Evolutionary conservation across 2,888 invertebrate genomes (phyloP), one percentile per base, ranked within the genome.

Genomic region (Eristalis arbustorum): DNA sequence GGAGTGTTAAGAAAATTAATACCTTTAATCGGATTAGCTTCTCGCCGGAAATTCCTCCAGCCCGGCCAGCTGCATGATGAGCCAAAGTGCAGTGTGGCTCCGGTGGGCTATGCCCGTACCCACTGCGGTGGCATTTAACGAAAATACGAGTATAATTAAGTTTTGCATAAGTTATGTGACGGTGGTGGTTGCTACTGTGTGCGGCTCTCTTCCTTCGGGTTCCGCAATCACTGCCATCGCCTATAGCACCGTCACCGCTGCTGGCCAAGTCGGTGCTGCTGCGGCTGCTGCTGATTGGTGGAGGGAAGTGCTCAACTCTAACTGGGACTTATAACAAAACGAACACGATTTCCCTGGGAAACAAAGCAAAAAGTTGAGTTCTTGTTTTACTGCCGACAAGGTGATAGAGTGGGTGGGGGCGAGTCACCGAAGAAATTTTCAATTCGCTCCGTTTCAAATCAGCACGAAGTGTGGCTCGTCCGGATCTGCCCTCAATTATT

Each of bases 11-110:
- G 81, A 74, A 77, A 85, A 77, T 85, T 63, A 85, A 85, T 81
- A 85, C 73, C 81, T 74, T 72, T 81, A 81, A 85, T 85, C 85
- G 69, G 81, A 85, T 85, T 77, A 85, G 81, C 67, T 81, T 28
- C 64, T 73, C 64, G 49, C 68, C 68, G 77, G 40, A 81, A 77
- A 76, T 76, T 72, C 81, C 76, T 31, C 2, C 37, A 62, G 4
- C 34, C 56, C 57, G 67, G 59, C 64, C 28, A 79, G 57, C 37
- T 31, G 66, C 25, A 71, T 37, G 37, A 25, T 31, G 23, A 25
- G n/a, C 14, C 42, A 42, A n/a, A 42, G 42, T 42, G 42, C 3
- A 42, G n/a, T 42, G 4, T 8, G n/a, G 18, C 49, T 18, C n/a
- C 18, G 64, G n/a, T 22, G 22, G n/a, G 14, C 31, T 31, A 31